Percentiles rank a stretch among this genome's conserved stretches.
phyloP scores from a whole-genome alignment of 2,113 vertebrate genomes.

The Brachyhypopomus gauderio region DNA sequence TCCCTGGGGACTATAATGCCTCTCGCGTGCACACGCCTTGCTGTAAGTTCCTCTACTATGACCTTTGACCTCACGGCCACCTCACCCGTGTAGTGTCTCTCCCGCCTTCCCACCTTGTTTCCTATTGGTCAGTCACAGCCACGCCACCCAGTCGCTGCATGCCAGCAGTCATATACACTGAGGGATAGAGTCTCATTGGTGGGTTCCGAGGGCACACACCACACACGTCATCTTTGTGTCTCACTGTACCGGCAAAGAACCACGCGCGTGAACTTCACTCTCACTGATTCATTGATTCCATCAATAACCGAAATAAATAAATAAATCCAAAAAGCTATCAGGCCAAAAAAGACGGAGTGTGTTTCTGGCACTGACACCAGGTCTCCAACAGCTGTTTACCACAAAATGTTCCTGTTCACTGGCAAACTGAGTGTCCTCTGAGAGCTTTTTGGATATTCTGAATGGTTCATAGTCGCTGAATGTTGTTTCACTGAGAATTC shows the following conservation, averaged over 20 bases:
- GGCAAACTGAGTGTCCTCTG: conserved; percentile 3
- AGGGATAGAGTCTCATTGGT: conserved; percentile 58
- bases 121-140: conserved; percentile 63
- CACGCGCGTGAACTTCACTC: conserved; percentile 62
- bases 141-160: conserved; percentile 66
- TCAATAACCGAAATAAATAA: conserved; percentile 26
- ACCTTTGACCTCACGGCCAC: conserved; percentile 46
- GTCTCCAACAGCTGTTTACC: neutral
- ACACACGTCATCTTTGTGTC: conserved; percentile 47
- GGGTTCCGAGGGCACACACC: conserved; percentile 57
- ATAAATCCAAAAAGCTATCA: conserved; percentile 46
- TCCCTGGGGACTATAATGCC: conserved; percentile 98
- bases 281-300: conserved; percentile 50
- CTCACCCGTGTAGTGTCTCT: conserved; percentile 50
- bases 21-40: conserved; percentile 80
- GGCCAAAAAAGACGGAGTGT: neutral
- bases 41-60: conserved; percentile 91
- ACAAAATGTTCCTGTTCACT: neutral
- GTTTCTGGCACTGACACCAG: neutral
- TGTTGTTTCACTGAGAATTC: conserved; percentile 53
- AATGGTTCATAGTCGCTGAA: conserved; percentile 50
- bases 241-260: conserved; percentile 60
- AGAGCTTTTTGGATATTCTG: conserved; percentile 53
- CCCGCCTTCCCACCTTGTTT: conserved; percentile 48
- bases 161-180: conserved; percentile 66